phyloP scores from a whole-genome alignment of 1,140 invertebrate genomes.

The Bombus vancouverensis region DNA sequence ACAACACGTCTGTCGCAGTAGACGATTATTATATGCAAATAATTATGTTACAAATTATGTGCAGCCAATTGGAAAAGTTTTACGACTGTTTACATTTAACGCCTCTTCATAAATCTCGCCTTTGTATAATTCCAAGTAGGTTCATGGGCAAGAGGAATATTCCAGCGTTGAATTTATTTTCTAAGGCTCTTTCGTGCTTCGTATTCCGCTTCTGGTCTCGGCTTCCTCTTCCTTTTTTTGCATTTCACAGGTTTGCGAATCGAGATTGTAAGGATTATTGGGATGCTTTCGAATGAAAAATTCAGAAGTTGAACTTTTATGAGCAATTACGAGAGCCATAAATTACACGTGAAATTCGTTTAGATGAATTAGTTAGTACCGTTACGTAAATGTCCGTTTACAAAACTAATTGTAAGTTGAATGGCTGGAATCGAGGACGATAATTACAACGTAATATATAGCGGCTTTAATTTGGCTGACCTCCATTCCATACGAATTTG shows the following conservation, averaged over 20 bases:
- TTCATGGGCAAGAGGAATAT: too few relatives aligned
- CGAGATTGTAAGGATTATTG: too few relatives aligned
- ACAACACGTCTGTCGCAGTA: not conserved
- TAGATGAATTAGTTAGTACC: not conserved
- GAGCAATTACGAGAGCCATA: too few relatives aligned
- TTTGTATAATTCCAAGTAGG: not conserved
- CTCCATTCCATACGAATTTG: not conserved
- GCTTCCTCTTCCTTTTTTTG: too few relatives aligned
- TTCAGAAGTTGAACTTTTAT: too few relatives aligned
- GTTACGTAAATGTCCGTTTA: not conserved
- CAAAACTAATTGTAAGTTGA: not conserved
- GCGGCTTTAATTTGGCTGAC: not conserved
- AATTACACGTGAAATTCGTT: too few relatives aligned
- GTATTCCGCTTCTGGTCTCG: too few relatives aligned
- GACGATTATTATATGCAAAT: conserved; percentile 12
- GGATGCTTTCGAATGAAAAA: too few relatives aligned
- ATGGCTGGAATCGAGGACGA: not conserved
- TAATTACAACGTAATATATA: not conserved
- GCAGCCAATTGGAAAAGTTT: not conserved
- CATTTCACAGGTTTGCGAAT: too few relatives aligned
- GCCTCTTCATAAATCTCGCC: not conserved
- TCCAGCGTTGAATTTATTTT: too few relatives aligned
- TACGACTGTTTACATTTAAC: not conserved
- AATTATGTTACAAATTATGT: conserved; percentile 21
- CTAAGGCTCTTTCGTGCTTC: too few relatives aligned